Base-by-base conservation (phyloP, 2,888 invertebrate species). In the Drosophila stalkeri region DNA sequence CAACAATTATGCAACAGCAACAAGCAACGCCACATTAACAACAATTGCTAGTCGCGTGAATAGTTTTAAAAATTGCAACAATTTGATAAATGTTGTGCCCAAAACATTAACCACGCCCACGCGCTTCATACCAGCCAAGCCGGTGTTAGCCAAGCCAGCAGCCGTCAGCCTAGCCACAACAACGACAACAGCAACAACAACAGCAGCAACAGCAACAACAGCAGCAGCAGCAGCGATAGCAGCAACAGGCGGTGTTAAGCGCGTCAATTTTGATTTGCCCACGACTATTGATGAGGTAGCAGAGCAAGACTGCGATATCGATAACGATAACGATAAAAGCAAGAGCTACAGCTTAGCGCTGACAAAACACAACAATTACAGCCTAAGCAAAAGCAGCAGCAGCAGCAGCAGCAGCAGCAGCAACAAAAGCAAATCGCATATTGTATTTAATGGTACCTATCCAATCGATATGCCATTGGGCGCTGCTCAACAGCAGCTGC, bases 361-460 rank as follows among this genome's bases (percentile, higher is more conserved):
- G 55, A 46, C 71, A 7, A 51, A 31, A 35, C 71, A 46, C 61
- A 63, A 49, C 77, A 81, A 63, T 72, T 75, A 62, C 56, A 75
- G 68, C 61, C 63, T 51, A 33, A 80, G 62, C 72, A 59, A 8
- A 61, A 56, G 39, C 52, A 54, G 0, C 52, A 63, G 2, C 47
- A 57, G 11, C 44, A 41, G 1, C 52, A 52, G 1, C n/a, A n/a
- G n/a, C n/a, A n/a, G n/a, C 33, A 2, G 33, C 11, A 33, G 33
- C 31, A 18, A 16, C 44, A 66, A 14, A 37, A 66, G 47, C 47
- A 72, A 71, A 23, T 73, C 82, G 1, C 79, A 81, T 57, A 94
- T 97, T 54, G 94, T 97, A 72, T 97, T 97, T 92, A 97, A 97
- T 83, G 97, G 97, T 61, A 98, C 97, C 4, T 98, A 95, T 94